Base-by-base conservation (phyloP, 2,113 vertebrate species). In the Dendropsophus ebraccatus region DNA sequence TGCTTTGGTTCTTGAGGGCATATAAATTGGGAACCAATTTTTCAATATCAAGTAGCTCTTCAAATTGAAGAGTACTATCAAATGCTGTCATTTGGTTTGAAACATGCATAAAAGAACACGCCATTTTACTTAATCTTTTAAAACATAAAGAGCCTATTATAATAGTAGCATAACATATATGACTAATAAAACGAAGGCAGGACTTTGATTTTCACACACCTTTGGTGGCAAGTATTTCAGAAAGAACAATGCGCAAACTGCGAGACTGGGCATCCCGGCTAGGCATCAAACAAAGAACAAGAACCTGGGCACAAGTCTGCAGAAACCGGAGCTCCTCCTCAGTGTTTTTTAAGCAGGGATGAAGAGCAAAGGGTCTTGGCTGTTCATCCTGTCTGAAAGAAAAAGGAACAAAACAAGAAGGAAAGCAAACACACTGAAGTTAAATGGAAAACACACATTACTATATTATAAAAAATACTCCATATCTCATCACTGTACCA, bases 171-270 rank as follows among this genome's bases (percentile, higher is more conserved):
- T 19, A 35, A 17, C 4, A 11, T 35, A 7, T 35, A 19, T 2
- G 65, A 69, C 30, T 35, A 30, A 50, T 28, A 50, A 14, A 28
- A 50, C 16, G 25, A 16, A 50, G 8, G 13, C 45, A 49, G 49
- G 32, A n/a, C n/a, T 32, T 32, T 30, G 74, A 28, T 9, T 13
- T 52, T 4, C 5, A 83, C 90, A 83, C 93, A 98, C 97, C 97
- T 98, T 98, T 98, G 88, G 93, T 95, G 87, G 98, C 96, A 90
- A 99, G 95, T 88, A 99, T 96, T 94, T 99, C 98, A 86, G 97
- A 96, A 86, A 99, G 96, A 91, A 98, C 95, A 91, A 95, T 95
- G 87, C 96, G 96, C 88, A 99, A 94, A 88, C 96, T 97, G 87
- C 95, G 94, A 72, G 97, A 98, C 90, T 94, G 96, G 90, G 95